phyloP scores from a whole-genome alignment of 2,113 vertebrate species.

The Corvus cornix region DNA sequence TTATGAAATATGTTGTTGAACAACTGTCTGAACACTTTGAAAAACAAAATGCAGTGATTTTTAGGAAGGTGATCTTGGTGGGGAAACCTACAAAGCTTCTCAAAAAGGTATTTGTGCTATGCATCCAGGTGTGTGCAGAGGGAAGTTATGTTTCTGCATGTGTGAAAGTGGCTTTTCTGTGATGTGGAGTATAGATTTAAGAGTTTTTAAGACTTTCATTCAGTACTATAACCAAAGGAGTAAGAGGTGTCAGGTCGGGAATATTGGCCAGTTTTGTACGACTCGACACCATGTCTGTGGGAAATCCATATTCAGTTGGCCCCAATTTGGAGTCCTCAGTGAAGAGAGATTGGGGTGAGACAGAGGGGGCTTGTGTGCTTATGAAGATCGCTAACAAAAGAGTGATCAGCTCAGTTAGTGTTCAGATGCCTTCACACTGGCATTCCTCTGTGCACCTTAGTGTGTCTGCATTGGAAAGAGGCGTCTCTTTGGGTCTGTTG shows the following conservation, averaged over 20 bases:
- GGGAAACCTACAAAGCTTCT: slow-evolving; percentile 15
- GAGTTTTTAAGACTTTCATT: slow-evolving; percentile 57
- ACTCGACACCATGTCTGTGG: slow-evolving; percentile 41
- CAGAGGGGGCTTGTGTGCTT: slow-evolving; percentile 59
- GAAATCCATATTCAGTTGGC: slow-evolving; percentile 4
- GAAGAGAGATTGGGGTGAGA: slow-evolving; percentile 17
- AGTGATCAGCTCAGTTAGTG: slow-evolving; percentile 73
- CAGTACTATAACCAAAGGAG: slow-evolving; percentile 80
- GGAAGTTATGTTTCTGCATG: not conserved
- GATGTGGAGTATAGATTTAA: slow-evolving; percentile 33
- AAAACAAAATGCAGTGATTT: not conserved
- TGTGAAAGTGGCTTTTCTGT: slow-evolving; percentile 42
- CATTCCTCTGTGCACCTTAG: slow-evolving; percentile 37
- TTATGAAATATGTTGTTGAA: not conserved
- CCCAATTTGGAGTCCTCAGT: slow-evolving; percentile 24
- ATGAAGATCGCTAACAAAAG: slow-evolving; percentile 82
- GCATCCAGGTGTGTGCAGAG: not conserved
- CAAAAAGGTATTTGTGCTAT: slow-evolving; percentile 21
- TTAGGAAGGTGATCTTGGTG: not conserved
- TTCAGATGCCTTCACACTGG: slow-evolving; percentile 76
- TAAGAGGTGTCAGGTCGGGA: slow-evolving; percentile 71
- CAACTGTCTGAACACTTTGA: not conserved
- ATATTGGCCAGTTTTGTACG: slow-evolving; percentile 77
- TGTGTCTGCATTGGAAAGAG: slow-evolving; percentile 33
- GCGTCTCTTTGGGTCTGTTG: slow-evolving; percentile 11